A percentile compares a stretch with the other conserved stretches of the same genome.
Evolutionary conservation across 2,888 invertebrate genomes (phyloP).

Genomic region (Drosophila koepferae): DNA sequence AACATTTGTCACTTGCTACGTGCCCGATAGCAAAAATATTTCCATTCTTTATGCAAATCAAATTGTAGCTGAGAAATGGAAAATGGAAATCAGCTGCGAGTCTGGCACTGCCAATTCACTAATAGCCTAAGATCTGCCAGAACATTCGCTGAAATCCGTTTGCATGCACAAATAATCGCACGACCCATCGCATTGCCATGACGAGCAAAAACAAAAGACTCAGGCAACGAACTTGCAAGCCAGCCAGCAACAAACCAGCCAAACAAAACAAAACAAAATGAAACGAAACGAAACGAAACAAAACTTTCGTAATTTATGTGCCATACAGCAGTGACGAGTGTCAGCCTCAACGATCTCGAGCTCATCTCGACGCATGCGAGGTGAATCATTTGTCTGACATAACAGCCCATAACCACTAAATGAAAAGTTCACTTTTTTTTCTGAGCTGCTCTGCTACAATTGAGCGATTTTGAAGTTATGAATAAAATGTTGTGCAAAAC

Average conservation of each 20-base stretch:
- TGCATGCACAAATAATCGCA: slow-evolving; percentile 35
- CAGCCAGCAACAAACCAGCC: neutral
- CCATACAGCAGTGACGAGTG: slow-evolving; percentile 38
- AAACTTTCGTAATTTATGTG: slow-evolving; percentile 52
- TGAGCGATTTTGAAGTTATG: slow-evolving; percentile 72
- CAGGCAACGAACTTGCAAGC: slow-evolving; percentile 63
- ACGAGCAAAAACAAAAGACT: slow-evolving; percentile 66
- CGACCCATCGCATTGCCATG: slow-evolving; percentile 28
- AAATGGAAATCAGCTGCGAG: slow-evolving; percentile 4
- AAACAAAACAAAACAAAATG: neutral
- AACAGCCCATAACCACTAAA: slow-evolving; percentile 49
- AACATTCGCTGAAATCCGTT: slow-evolving; percentile 36
- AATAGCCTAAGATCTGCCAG: slow-evolving; percentile 1
- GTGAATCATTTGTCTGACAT: slow-evolving; percentile 50
- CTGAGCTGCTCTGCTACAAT: slow-evolving; percentile 60
- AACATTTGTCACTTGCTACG: slow-evolving; percentile 53
- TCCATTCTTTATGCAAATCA: slow-evolving; percentile 48
- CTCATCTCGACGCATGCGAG: slow-evolving; percentile 32
- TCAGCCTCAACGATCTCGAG: slow-evolving; percentile 40
- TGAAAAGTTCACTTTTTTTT: slow-evolving; percentile 32
- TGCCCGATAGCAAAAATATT: slow-evolving; percentile 10
- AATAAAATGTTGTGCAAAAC: slow-evolving; percentile 62
- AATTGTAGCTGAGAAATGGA: slow-evolving; percentile 7
- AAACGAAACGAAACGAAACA: slow-evolving; percentile 3
- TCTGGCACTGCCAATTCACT: neutral